These are phyloP conservation scores for Seladonia tumulorum DNA, from an alignment of 2,888 invertebrate genomes.

Conservation along the genomic window DNA sequence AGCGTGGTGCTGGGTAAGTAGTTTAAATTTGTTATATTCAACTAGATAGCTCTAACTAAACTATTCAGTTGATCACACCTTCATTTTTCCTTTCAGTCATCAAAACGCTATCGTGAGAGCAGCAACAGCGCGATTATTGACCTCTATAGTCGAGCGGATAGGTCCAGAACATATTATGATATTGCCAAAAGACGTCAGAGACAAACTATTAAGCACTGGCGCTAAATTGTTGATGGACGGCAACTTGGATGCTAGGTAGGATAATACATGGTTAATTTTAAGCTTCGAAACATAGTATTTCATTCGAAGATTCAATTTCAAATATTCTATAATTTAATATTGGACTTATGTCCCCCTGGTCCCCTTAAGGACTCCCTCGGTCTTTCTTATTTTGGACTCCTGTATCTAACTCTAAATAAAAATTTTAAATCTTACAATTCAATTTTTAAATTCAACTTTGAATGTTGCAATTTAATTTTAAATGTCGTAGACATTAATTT, in stretches of 20 bases:
- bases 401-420: no score
- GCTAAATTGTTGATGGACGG: constrained; percentile 95
- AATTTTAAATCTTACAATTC: background rate
- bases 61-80: background rate
- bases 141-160: constrained; percentile 89
- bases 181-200: constrained; percentile 91
- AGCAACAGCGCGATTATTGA: constrained; percentile 91
- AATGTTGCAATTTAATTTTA: background rate
- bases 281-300: no score
- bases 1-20: constrained; percentile 87
- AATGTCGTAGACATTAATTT: background rate
- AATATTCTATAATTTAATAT: no score
- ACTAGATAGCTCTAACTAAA: background rate
- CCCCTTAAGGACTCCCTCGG: no score
- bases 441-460: background rate
- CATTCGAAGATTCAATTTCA: no score
- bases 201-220: constrained; percentile 91
- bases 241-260: constrained; percentile 92
- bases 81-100: constrained; percentile 85
- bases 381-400: no score
- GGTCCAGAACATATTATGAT: constrained; percentile 90
- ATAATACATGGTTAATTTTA: background rate
- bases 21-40: background rate
- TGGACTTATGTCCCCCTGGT: no score
- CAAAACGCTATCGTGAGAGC: constrained; percentile 95